A percentile compares a stretch with the other conserved stretches of the same genome.
Evolutionary conservation across 2,797 vertebrate species (phyloP).

Genomic region (Nannoperca obscura): DNA sequence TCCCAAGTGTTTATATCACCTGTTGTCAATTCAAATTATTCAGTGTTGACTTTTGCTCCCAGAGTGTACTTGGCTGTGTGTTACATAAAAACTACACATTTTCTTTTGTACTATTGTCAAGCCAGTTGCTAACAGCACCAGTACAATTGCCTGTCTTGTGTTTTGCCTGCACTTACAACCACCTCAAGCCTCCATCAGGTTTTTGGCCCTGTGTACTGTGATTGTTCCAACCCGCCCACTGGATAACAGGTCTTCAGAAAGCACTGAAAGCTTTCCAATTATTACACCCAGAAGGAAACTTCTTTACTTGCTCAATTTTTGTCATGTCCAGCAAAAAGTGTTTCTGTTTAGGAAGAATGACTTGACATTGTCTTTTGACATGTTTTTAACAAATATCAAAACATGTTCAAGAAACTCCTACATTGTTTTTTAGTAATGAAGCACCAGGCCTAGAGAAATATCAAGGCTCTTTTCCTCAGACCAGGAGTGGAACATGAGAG

Average conservation of each 20-base stretch:
- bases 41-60: background rate
- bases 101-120: slow-evolving; percentile 31
- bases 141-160: slow-evolving; percentile 55
- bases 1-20: background rate
- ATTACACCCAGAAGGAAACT: slow-evolving; percentile 50
- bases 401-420: background rate
- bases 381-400: slow-evolving; percentile 28
- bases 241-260: slow-evolving; percentile 57
- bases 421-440: background rate
- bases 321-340: slow-evolving; percentile 24
- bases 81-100: slow-evolving; percentile 16
- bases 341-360: slow-evolving; percentile 21
- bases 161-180: slow-evolving; percentile 52
- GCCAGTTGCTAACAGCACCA: slow-evolving; percentile 37
- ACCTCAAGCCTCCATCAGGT: slow-evolving; percentile 52
- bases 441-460: too few species aligned
- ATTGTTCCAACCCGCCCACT: slow-evolving; percentile 65
- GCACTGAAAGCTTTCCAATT: slow-evolving; percentile 61
- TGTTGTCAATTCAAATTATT: background rate
- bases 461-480: too few species aligned
- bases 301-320: slow-evolving; percentile 31
- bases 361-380: slow-evolving; percentile 34
- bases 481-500: too few species aligned
- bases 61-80: background rate
- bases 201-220: slow-evolving; percentile 39